Conservation (phyloP, 2,888 invertebrate genomes). For the Cylloceria caligata region DNA sequence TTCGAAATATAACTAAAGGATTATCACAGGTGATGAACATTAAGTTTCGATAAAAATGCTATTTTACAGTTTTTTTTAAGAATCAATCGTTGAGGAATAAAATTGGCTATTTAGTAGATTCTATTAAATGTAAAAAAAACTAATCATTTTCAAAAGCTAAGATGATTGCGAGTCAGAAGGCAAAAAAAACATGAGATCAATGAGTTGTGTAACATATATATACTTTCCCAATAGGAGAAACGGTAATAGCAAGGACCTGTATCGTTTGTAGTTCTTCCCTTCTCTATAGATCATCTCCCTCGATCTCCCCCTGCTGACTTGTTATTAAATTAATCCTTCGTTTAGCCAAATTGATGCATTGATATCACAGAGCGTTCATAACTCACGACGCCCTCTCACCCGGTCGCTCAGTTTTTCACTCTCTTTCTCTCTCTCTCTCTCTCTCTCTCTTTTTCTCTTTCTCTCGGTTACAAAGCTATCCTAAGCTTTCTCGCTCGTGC, state of each 20-base stretch:
- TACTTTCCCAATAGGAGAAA: constrained; percentile 21
- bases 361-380: constrained; percentile 84
- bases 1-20: too few relatives aligned
- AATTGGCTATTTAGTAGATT: not conserved
- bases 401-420: constrained; percentile 40
- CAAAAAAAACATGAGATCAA: constrained; percentile 11
- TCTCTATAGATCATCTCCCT: constrained; percentile 79
- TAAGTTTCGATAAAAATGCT: too few relatives aligned
- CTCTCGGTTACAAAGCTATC: constrained; percentile 21
- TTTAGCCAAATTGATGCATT: constrained; percentile 85
- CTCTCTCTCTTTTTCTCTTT: constrained; percentile 41
- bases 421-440: constrained; percentile 45
- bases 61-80: not conserved
- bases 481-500: constrained; percentile 34
- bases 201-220: constrained; percentile 24
- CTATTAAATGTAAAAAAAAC: constrained; percentile 1
- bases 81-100: not conserved
- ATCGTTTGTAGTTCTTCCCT: constrained; percentile 75
- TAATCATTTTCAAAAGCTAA: not conserved
- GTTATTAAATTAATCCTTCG: constrained; percentile 85
- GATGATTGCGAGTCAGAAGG: not conserved
- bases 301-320: constrained; percentile 80
- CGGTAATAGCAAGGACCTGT: constrained; percentile 37
- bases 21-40: too few relatives aligned
- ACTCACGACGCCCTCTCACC: constrained; percentile 80